Percentiles rank a stretch among this genome's conserved stretches.
These are phyloP conservation scores for Crotalus tigris DNA, from an alignment of 2,113 vertebrate genomes.

Conservation along the genomic window DNA sequence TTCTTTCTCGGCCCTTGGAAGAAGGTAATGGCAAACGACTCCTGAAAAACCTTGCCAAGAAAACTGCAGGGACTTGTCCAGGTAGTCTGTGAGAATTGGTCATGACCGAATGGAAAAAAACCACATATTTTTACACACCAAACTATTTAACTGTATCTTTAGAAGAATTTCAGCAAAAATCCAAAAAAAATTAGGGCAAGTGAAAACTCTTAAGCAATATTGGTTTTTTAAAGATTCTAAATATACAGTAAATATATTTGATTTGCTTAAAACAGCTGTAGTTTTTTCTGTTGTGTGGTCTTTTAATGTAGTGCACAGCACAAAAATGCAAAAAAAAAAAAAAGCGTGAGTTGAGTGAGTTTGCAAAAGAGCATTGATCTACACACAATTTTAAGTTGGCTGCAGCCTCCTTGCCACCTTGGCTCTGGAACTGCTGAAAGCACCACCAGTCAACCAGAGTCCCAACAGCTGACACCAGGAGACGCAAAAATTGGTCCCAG, in stretches of 20 bases:
- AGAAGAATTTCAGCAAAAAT: background rate
- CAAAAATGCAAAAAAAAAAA: background rate
- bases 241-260: constrained; percentile 15
- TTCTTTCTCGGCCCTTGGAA: background rate
- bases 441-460: background rate
- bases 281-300: background rate
- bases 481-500: background rate
- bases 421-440: background rate
- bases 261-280: background rate
- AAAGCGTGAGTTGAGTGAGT: background rate
- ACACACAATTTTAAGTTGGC: background rate
- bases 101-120: background rate
- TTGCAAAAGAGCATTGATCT: background rate
- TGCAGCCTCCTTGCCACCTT: background rate
- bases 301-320: background rate
- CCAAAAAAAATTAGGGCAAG: background rate
- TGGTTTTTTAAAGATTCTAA: constrained; percentile 34
- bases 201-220: constrained; percentile 17
- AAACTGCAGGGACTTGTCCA: background rate
- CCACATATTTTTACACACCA: background rate
- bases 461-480: background rate
- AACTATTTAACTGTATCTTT: background rate
- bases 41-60: background rate
- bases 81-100: background rate
- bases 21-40: background rate